These are phyloP conservation scores for Antechinus flavipes DNA, from an alignment of 2,113 vertebrate species.

Conservation along the genomic window DNA sequence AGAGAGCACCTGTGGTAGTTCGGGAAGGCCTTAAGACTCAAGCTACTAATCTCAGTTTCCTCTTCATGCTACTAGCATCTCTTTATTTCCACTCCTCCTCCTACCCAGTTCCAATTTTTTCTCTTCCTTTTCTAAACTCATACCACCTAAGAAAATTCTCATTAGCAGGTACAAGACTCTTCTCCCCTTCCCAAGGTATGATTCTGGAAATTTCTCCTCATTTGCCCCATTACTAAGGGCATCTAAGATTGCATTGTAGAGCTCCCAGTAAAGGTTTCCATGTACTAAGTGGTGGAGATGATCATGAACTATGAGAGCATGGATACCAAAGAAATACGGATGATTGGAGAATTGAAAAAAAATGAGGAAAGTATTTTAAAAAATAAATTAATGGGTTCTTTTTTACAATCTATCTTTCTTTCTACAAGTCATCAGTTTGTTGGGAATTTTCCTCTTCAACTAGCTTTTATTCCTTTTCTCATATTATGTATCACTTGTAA, in stretches of 20 bases:
- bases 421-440: not conserved
- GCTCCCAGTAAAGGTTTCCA: not conserved
- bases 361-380: not conserved
- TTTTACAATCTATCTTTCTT: not conserved
- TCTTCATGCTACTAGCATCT: not conserved
- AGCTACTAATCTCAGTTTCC: not conserved
- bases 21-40: not conserved
- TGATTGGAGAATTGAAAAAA: not conserved
- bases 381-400: not conserved
- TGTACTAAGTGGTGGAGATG: not conserved
- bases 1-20: not conserved
- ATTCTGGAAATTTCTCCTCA: not conserved
- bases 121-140: not conserved
- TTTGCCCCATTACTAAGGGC: not conserved
- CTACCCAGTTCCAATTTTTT: not conserved
- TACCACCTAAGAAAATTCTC: not conserved
- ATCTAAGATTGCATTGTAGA: not conserved
- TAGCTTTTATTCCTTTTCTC: not conserved
- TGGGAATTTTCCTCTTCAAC: not conserved
- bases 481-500: not conserved
- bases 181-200: not conserved
- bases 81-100: not conserved
- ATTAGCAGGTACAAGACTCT: not conserved
- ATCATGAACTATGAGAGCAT: not conserved
- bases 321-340: not conserved